A percentile compares a stretch with the other conserved stretches of the same genome.
Conservation (phyloP, 2,888 invertebrate genomes). For the Pediacus dermestoides region DNA sequence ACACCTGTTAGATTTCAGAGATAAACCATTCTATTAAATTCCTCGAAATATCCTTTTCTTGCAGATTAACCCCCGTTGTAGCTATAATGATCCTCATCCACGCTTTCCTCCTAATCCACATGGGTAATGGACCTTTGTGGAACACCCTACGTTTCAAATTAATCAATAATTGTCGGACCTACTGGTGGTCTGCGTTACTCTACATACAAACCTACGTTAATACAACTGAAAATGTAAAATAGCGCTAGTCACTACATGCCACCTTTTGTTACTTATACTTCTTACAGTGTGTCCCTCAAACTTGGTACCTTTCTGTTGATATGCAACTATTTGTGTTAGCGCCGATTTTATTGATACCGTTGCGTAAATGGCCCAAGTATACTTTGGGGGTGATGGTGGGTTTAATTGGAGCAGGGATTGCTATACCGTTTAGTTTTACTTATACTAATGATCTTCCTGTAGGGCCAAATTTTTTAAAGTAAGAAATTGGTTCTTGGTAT, state of each 20-base stretch:
- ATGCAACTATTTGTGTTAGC: slow-evolving; percentile 32
- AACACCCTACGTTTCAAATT: slow-evolving; percentile 13
- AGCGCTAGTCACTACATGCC: too few relatives aligned
- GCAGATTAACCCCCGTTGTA: slow-evolving; percentile 40
- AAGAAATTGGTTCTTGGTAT: too few relatives aligned
- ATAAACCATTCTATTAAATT: too few relatives aligned
- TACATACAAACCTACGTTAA: slow-evolving; percentile 51
- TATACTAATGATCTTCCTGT: slow-evolving; percentile 9
- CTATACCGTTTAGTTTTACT: slow-evolving; percentile 11
- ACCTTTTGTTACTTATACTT: background rate
- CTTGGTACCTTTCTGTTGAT: slow-evolving; percentile 5
- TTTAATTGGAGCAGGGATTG: background rate
- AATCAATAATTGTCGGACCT: slow-evolving; percentile 40
- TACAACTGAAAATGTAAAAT: background rate
- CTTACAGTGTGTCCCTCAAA: slow-evolving; percentile 5
- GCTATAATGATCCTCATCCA: slow-evolving; percentile 12
- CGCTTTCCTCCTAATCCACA: slow-evolving; percentile 9
- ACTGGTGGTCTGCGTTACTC: slow-evolving; percentile 53
- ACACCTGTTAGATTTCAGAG: too few relatives aligned
- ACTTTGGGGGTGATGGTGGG: background rate
- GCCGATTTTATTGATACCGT: slow-evolving; percentile 1
- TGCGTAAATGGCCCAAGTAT: slow-evolving; percentile 4
- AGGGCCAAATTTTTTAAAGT: too few relatives aligned
- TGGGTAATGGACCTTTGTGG: slow-evolving; percentile 40
- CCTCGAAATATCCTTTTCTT: too few relatives aligned